phyloP scores from a whole-genome alignment of 2,797 vertebrate genomes.

The Cetoscarus ocellatus region DNA sequence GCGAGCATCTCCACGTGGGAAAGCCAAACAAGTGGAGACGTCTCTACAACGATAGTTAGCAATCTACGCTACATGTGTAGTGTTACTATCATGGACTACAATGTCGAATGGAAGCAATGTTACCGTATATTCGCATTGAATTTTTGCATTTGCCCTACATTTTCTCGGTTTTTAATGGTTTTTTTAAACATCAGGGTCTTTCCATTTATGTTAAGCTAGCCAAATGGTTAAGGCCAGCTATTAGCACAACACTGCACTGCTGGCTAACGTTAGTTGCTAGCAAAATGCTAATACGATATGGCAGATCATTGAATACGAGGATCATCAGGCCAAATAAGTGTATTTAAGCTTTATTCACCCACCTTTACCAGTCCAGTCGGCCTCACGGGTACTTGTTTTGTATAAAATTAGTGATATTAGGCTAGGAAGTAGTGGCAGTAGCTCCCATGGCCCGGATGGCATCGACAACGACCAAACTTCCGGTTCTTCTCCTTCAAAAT shows the following conservation, averaged over 20 bases:
- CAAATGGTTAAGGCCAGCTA: conserved; percentile 22
- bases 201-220: neutral
- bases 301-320: no score
- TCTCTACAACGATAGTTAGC: no score
- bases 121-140: no score
- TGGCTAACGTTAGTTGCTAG: conserved; percentile 16
- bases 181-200: no score
- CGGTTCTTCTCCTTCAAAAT: conserved; percentile 21
- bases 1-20: no score
- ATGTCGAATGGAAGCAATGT: no score
- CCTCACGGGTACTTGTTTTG: fast-evolving
- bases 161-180: no score
- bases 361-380: conserved; percentile 4
- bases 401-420: neutral
- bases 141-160: no score
- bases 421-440: neutral
- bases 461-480: neutral
- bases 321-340: no score
- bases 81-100: no score
- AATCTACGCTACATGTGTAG: no score
- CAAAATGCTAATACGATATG: neutral
- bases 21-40: no score
- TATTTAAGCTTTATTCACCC: neutral
- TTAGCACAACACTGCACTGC: conserved; percentile 30
- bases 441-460: neutral